These are phyloP conservation scores for Neomicropteryx cornuta DNA, from an alignment of 1,140 invertebrate species.

Conservation along the genomic window DNA sequence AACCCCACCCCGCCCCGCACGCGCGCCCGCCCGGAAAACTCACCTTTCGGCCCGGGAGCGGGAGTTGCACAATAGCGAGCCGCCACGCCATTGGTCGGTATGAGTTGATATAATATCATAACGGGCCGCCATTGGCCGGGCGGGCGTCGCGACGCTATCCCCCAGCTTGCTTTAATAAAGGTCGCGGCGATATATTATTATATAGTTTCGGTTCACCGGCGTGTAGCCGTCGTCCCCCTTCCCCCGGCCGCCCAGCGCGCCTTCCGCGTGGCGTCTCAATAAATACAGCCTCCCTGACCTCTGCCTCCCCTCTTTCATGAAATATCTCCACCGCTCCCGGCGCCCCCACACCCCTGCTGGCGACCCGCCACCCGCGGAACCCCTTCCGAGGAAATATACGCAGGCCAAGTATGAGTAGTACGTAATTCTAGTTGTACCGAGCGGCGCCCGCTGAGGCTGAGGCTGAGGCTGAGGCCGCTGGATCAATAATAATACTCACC, in stretches of 20 bases:
- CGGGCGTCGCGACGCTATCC: conserved; percentile 17
- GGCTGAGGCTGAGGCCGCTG: too few species aligned
- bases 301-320: too few species aligned
- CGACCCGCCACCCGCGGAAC: conserved; percentile 20
- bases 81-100: conserved; percentile 32
- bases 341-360: too few species aligned
- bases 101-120: conserved; percentile 42
- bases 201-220: conserved; percentile 27
- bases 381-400: too few species aligned
- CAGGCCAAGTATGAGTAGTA: conserved; percentile 29
- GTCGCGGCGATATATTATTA: conserved; percentile 29
- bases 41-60: conserved; percentile 21
- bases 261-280: conserved; percentile 29
- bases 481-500: conserved; percentile 41
- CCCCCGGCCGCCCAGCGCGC: too few species aligned
- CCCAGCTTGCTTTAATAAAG: conserved; percentile 22
- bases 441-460: conserved; percentile 24
- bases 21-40: conserved; percentile 32
- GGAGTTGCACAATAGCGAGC: conserved; percentile 40
- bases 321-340: too few species aligned
- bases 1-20: conserved; percentile 31
- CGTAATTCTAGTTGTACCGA: conserved; percentile 34
- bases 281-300: too few species aligned
- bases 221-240: conserved; percentile 12
- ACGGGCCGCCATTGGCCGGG: conserved; percentile 31